Evolutionary conservation across 2,113 vertebrate species (phyloP), one percentile per base, ranked within the genome.

Genomic region (Thryonomys swinderianus): DNA sequence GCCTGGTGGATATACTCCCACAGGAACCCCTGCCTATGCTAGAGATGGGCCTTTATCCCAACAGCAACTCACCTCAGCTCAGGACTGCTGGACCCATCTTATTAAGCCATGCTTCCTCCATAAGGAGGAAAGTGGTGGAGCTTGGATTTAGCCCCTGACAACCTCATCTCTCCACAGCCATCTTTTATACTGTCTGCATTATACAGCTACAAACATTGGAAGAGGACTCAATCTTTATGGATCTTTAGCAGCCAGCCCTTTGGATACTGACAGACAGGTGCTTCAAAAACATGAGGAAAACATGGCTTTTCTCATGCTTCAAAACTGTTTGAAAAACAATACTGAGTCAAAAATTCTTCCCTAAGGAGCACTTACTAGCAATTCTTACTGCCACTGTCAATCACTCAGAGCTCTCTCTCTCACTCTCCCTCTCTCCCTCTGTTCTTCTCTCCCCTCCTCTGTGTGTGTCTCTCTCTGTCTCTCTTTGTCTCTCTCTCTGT

Each of bases 281-380:
- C 64, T 93, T 95, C 95, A 86, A 66, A 96, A 62, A 18, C 45
- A 1, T 64, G 82, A 95, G 69, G 64, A 84, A 96, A 88, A 93
- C 90, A 73, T 37, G 76, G 10, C 14, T 67, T 81, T 95, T 91
- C 92, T 85, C 12, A 37, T 67, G 64, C 86, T 93, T 95, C 71
- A 42, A 53, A 95, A 95, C 74, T 92, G 81, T 90, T 96, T 89
- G 93, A 96, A 96, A 96, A 96, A 96, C 76, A 91, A 67, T 64
- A 66, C n/a, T 86, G 66, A 92, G 40, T 91, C 79, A 92, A 80
- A 93, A 95, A 78, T 92, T 40, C 61, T 93, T 86, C 96, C 59
- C 88, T 42, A n/a, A 95, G 92, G 94, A 93, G 51, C 83, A 81
- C 92, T 96, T 97, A 93, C 62, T 21, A 57, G 88, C 78, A 90